Base-by-base conservation (phyloP, 2,888 invertebrate species). In the Megaustenia siamemsis region DNA sequence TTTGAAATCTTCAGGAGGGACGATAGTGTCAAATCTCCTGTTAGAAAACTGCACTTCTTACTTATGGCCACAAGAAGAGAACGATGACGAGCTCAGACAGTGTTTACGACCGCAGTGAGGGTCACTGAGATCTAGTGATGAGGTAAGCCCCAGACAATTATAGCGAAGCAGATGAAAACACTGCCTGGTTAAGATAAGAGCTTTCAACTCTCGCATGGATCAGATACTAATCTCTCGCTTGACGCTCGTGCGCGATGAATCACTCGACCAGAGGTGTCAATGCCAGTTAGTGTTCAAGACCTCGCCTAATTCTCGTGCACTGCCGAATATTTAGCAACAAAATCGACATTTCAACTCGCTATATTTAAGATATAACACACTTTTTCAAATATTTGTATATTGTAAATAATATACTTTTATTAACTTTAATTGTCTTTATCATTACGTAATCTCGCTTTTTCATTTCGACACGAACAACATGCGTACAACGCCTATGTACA, bases 221-320 rank as follows among this genome's bases (percentile, higher is more conserved):
- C 69, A 69, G 69, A 69, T 69, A 69, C 69, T 4, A n/a, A 69
- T 69, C 69, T 69, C 69, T 3, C 28, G 2, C 32, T 15, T 66
- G 38, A 66, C 69, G 40, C 8, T 1, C 38, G 69, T 15, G 40
- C 38, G 4, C 1, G 40, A 24, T 38, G 69, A 69, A 69, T 69
- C 69, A 69, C 69, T 6, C 63, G 18, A 32, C 28, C 69, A 24
- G 40, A 24, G 38, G 5, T 69, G 38, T 40, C 69, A 69, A 69
- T 40, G 68, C 68, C 15, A 40, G 40, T 69, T 21, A 69, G 69
- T 69, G 38, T 69, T 24, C 24, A 3, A 68, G 8, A 32, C 28
- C 5, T 66, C 66, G 10, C 18, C n/a, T n/a, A n/a, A n/a, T n/a
- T n/a, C n/a, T n/a, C n/a, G n/a, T n/a, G n/a, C n/a, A n/a, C n/a